These are phyloP conservation scores for Neolamprologus ventralis DNA, from an alignment of 2,113 vertebrate genomes.

Conservation along the genomic window DNA sequence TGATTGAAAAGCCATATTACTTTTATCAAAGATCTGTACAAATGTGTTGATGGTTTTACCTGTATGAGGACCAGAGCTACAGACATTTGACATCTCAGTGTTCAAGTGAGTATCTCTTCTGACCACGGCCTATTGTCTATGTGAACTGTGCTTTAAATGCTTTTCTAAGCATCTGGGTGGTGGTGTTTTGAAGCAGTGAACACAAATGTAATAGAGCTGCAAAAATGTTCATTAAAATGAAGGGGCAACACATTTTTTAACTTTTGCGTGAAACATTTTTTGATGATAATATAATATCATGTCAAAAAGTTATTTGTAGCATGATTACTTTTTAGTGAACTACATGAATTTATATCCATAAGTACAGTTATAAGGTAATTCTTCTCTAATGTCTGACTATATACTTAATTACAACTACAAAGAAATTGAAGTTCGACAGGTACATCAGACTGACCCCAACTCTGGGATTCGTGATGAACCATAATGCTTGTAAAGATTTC, in stretches of 20 bases:
- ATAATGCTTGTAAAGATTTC: not conserved
- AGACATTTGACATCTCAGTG: not conserved
- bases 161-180: not conserved
- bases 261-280: not conserved
- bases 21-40: not conserved
- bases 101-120: slow-evolving; percentile 38
- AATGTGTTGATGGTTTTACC: not conserved
- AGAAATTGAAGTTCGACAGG: not conserved
- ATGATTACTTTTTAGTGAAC: not conserved
- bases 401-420: not conserved
- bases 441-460: not conserved
- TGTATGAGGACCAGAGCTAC: slow-evolving; percentile 7
- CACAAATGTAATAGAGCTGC: not conserved
- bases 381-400: not conserved
- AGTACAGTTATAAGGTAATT: not conserved
- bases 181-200: not conserved
- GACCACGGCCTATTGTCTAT: not conserved
- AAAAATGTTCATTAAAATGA: not conserved
- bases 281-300: not conserved
- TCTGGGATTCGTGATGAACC: not conserved
- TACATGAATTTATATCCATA: not conserved
- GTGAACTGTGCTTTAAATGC: not conserved
- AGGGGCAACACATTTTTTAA: not conserved
- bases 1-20: not conserved
- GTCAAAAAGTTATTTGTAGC: not conserved